phyloP scores from a whole-genome alignment of 2,888 invertebrate species.

The Pristionchus entomophagus region DNA sequence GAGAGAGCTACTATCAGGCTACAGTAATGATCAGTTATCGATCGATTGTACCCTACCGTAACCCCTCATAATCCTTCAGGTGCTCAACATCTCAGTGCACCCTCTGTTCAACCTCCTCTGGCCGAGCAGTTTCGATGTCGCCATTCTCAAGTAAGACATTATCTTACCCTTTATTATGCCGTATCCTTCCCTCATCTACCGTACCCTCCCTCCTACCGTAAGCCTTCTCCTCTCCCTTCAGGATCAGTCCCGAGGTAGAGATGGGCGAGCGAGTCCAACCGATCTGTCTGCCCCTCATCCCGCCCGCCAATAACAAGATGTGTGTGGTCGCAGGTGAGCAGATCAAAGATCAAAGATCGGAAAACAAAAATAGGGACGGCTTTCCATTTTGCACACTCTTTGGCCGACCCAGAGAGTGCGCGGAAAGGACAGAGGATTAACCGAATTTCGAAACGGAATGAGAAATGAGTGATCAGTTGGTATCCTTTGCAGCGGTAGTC shows the following conservation, averaged over 20 bases:
- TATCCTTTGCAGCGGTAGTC: too few relatives aligned
- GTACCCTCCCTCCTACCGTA: conserved; percentile 7
- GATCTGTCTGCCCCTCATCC: conserved; percentile 63
- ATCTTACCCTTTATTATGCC: not conserved
- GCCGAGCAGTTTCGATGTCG: conserved; percentile 60
- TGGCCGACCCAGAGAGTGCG: too few relatives aligned
- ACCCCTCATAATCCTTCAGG: not conserved
- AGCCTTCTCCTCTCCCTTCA: conserved; percentile 46
- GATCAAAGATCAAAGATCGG: conserved; percentile 20
- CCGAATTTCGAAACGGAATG: too few relatives aligned
- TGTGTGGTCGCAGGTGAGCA: conserved; percentile 60
- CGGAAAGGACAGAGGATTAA: too few relatives aligned
- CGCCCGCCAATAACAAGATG: conserved; percentile 58
- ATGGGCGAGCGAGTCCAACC: conserved; percentile 52
- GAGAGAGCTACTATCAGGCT: too few relatives aligned
- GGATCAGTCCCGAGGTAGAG: conserved; percentile 60
- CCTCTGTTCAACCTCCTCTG: conserved; percentile 60
- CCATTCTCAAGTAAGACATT: conserved; percentile 57
- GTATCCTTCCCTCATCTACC: too few relatives aligned
- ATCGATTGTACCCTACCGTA: not conserved
- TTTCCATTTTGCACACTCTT: too few relatives aligned
- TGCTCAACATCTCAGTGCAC: conserved; percentile 57
- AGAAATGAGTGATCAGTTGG: too few relatives aligned
- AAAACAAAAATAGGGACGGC: too few relatives aligned
- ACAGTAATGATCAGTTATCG: not conserved